These are phyloP conservation scores for Artibeus lituratus DNA, from an alignment of 2,797 vertebrate genomes.

Conservation along the genomic window DNA sequence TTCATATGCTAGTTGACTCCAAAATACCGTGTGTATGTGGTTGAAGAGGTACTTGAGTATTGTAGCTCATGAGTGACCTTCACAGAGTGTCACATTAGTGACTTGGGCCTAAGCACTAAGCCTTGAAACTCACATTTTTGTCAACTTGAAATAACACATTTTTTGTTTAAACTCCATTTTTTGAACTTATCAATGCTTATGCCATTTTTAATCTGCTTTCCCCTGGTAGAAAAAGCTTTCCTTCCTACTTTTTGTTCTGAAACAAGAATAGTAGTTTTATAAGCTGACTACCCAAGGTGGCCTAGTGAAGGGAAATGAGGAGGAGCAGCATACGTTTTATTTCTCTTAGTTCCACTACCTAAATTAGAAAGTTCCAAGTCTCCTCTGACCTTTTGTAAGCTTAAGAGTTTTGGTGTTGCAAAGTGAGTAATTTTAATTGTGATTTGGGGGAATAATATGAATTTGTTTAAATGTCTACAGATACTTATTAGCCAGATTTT, in stretches of 20 bases:
- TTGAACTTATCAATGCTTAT: not conserved
- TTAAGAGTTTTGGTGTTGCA: not conserved
- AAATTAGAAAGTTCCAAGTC: not conserved
- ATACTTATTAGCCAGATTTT: not conserved
- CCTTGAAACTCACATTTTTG: not conserved
- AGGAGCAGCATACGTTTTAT: not conserved
- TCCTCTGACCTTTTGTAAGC: constrained; percentile 26
- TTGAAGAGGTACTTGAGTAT: not conserved
- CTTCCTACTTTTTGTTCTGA: not conserved
- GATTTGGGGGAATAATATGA: constrained; percentile 32
- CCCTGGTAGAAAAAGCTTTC: not conserved
- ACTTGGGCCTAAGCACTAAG: not conserved
- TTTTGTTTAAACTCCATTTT: not conserved
- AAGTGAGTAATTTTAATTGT: constrained; percentile 16
- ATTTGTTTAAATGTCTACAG: not conserved
- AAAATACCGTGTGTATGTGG: not conserved
- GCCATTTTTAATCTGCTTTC: not conserved
- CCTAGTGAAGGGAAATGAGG: not conserved
- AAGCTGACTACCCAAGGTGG: not conserved
- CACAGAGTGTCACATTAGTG: not conserved
- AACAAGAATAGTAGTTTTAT: not conserved
- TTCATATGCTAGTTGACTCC: not conserved
- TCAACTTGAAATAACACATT: not conserved
- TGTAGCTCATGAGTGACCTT: not conserved
- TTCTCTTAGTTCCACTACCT: not conserved